A percentile compares a stretch with the other conserved stretches of the same genome.
Conservation (phyloP, 2,113 vertebrate genomes). For the Oreochromis aureus region DNA sequence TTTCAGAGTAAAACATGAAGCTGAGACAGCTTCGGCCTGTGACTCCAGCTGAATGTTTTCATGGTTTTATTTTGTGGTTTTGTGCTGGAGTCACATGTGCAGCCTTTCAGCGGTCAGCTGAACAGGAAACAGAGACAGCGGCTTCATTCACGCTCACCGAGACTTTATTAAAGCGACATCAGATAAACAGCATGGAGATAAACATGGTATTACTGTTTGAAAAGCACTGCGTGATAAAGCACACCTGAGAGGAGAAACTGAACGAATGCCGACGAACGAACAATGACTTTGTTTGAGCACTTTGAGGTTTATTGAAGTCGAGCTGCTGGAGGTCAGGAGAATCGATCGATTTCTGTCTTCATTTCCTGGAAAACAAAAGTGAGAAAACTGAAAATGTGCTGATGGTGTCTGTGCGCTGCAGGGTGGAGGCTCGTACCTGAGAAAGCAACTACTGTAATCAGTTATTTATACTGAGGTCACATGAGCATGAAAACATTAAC, state of each 20-base stretch:
- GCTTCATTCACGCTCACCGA: background rate
- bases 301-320: background rate
- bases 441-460: background rate
- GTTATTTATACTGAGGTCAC: background rate
- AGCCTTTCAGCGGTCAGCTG: background rate
- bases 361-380: slow-evolving; percentile 14
- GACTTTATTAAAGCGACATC: background rate
- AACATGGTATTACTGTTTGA: background rate
- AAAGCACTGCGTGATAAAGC: background rate
- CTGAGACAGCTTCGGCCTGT: background rate
- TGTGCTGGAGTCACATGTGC: background rate
- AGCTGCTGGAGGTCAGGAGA: background rate
- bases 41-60: background rate
- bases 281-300: background rate
- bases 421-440: background rate
- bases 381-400: background rate
- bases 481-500: too few species aligned
- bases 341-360: slow-evolving; percentile 14
- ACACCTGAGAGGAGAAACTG: background rate
- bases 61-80: background rate
- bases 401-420: background rate
- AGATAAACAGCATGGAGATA: background rate
- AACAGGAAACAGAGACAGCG: background rate
- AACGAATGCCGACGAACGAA: background rate
- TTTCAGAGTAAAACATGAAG: background rate